A percentile compares a stretch with the other conserved stretches of the same genome.
Conservation (phyloP, 2,113 vertebrate genomes). For the Leptobrachium leishanense region DNA sequence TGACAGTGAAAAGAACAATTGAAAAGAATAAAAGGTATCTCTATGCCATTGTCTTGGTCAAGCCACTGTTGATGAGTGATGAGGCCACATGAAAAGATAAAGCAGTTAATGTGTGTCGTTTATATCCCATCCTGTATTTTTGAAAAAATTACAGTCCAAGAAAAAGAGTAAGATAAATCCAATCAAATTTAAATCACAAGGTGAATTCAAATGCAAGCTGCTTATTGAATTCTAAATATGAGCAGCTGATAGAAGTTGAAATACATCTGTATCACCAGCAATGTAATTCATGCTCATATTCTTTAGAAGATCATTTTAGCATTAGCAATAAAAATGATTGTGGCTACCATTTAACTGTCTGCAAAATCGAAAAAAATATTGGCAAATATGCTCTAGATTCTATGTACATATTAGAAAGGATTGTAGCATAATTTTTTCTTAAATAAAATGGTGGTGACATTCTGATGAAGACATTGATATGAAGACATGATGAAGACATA, state of each 20-base stretch:
- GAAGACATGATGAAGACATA: too few species aligned
- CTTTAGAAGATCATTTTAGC: background rate
- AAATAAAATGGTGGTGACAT: too few species aligned
- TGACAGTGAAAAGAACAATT: too few species aligned
- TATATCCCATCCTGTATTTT: too few species aligned
- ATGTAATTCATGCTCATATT: background rate
- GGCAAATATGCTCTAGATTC: background rate
- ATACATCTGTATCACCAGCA: background rate
- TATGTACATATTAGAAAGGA: background rate
- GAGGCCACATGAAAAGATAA: too few species aligned
- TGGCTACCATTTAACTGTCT: background rate
- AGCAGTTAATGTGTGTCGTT: too few species aligned
- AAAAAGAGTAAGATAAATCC: background rate
- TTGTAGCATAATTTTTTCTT: too few species aligned
- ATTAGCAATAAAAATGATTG: background rate
- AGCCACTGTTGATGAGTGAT: too few species aligned
- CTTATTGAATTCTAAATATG: background rate
- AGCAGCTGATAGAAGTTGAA: background rate
- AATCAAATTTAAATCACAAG: conserved; percentile 16
- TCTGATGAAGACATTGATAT: too few species aligned
- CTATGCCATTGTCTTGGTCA: too few species aligned
- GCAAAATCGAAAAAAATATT: background rate
- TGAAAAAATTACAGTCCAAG: too few species aligned
- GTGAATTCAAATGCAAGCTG: background rate
- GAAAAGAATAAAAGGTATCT: too few species aligned